Evolutionary conservation across 2,797 vertebrate species (phyloP).

Genomic region (Heliangelus exortis): DNA sequence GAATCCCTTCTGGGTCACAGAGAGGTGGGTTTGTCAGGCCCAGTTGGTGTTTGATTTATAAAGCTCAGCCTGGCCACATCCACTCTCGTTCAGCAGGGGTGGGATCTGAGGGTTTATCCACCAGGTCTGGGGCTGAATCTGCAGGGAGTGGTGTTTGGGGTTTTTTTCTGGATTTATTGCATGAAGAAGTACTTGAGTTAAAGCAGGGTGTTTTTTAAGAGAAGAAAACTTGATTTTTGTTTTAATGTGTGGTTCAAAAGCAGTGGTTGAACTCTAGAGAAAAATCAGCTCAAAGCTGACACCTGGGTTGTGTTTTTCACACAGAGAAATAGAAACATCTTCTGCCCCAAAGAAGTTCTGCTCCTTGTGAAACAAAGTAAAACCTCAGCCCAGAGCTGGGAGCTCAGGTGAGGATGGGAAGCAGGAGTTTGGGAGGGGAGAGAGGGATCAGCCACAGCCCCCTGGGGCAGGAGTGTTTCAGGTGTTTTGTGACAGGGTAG

Average conservation of each 20-base stretch:
- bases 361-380: neutral
- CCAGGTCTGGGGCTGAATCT: neutral
- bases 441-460: accelerated
- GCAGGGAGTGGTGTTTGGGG: accelerated
- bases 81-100: accelerated
- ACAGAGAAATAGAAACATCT: neutral
- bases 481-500: neutral
- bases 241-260: neutral
- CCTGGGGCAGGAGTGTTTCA: neutral
- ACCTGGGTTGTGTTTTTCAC: neutral
- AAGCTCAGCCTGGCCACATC: neutral
- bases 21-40: neutral
- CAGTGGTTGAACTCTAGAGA: neutral
- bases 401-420: neutral
- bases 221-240: no score
- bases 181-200: neutral
- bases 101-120: accelerated
- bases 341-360: neutral
- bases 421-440: neutral
- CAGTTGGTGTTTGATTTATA: neutral
- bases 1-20: neutral
- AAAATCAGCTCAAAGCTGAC: neutral
- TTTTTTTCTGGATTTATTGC: neutral
- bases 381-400: neutral
- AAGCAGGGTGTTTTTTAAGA: neutral